A percentile compares a stretch with the other conserved stretches of the same genome.
Evolutionary conservation across 2,888 invertebrate genomes (phyloP).

Genomic region (Carterocephalus palaemon): DNA sequence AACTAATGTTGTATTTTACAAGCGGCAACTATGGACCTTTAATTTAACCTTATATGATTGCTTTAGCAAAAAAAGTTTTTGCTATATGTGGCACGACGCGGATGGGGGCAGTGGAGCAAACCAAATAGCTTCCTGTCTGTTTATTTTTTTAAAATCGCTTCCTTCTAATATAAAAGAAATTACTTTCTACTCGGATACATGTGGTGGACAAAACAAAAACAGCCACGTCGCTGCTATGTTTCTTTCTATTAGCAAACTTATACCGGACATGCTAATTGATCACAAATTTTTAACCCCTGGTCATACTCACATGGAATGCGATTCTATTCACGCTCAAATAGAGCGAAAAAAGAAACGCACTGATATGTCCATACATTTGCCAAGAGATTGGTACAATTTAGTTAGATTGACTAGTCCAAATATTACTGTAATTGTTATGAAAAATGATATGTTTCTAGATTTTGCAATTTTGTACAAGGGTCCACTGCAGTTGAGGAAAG

Average conservation of each 20-base stretch:
- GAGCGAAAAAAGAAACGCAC: slow-evolving; percentile 28
- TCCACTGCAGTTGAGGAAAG: not conserved
- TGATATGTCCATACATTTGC: slow-evolving; percentile 29
- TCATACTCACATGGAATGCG: slow-evolving; percentile 26
- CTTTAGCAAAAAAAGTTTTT: slow-evolving; percentile 27
- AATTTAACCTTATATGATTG: slow-evolving; percentile 33
- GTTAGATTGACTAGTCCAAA: slow-evolving; percentile 30
- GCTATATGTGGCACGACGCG: slow-evolving; percentile 35
- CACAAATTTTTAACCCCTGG: slow-evolving; percentile 34
- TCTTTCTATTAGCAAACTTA: not conserved
- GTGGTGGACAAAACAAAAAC: not conserved
- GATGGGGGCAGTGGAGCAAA: slow-evolving; percentile 34
- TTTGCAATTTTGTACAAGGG: not conserved
- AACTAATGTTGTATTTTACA: slow-evolving; percentile 31
- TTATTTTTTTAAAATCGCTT: slow-evolving; percentile 25
- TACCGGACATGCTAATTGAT: slow-evolving; percentile 25
- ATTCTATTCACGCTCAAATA: slow-evolving; percentile 30
- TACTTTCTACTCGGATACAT: not conserved
- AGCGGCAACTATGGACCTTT: slow-evolving; percentile 32
- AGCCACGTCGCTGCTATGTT: not conserved
- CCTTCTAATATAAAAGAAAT: slow-evolving; percentile 5
- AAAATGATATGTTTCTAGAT: slow-evolving; percentile 1
- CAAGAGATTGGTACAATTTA: slow-evolving; percentile 34
- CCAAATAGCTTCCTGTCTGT: slow-evolving; percentile 36
- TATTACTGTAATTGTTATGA: slow-evolving; percentile 31